Evolutionary conservation across 2,113 vertebrate species (phyloP).

Genomic region (Triplophysa rosa): DNA sequence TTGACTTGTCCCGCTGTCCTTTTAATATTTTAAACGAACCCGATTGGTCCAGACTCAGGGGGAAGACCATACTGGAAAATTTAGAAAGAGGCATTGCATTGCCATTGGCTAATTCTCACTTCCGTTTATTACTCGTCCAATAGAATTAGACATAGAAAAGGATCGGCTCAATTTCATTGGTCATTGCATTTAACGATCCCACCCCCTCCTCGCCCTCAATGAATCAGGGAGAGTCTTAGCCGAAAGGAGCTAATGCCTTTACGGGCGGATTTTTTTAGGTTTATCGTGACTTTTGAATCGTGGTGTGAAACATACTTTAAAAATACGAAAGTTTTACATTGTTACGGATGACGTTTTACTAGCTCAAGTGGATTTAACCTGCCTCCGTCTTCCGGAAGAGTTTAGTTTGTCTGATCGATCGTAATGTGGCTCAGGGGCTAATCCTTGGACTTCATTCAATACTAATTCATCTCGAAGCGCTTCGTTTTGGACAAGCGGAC

Average conservation of each 20-base stretch:
- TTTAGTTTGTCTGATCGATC: conserved; percentile 32
- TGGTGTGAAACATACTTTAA: background rate
- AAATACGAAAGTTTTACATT: background rate
- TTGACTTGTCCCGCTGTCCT: conserved; percentile 8
- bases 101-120: conserved; percentile 38
- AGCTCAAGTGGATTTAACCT: background rate
- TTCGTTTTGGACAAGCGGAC: background rate
- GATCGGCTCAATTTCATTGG: conserved; percentile 2
- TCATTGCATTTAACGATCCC: conserved; percentile 17
- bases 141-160: background rate
- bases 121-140: conserved; percentile 41
- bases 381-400: background rate
- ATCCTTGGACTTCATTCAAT: conserved; percentile 41
- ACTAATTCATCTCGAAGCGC: conserved; percentile 16
- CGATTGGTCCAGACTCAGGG: conserved; percentile 25
- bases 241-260: conserved; percentile 33
- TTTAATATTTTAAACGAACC: conserved; percentile 9
- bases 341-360: background rate
- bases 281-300: background rate
- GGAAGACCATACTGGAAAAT: background rate
- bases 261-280: conserved; percentile 35
- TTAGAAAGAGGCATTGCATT: conserved; percentile 13
- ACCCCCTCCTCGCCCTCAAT: conserved; percentile 49
- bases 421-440: conserved; percentile 53
- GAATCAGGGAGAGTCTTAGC: conserved; percentile 50